Evolutionary conservation across 2,113 vertebrate genomes (phyloP).

Genomic region (Lepisosteus osseus): DNA sequence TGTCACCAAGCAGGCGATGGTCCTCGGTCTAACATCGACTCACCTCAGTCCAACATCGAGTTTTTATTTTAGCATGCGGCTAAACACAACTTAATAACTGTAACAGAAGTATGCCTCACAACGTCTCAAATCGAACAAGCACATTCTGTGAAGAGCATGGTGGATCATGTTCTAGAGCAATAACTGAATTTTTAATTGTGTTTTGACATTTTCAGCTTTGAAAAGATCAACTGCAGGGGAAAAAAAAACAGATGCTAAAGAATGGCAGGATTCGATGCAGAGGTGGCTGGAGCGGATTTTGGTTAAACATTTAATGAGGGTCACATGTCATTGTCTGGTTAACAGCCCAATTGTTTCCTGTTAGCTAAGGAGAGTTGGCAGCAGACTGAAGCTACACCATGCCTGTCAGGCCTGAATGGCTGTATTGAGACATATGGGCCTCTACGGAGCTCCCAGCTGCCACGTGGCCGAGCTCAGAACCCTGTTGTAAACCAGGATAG

Average conservation of each 20-base stretch:
- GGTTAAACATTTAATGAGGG: constrained; percentile 59
- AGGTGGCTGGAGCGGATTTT: constrained; percentile 46
- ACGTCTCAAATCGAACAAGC: too few relatives aligned
- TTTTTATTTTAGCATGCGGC: too few relatives aligned
- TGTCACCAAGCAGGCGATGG: too few relatives aligned
- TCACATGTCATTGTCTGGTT: constrained; percentile 60
- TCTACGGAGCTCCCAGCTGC: constrained; percentile 43
- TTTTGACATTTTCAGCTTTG: constrained; percentile 23
- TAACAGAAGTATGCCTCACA: too few relatives aligned
- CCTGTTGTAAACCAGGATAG: constrained; percentile 55
- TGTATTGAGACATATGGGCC: constrained; percentile 56
- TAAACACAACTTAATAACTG: too few relatives aligned
- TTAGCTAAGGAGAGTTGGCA: constrained; percentile 50
- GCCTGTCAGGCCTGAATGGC: constrained; percentile 44
- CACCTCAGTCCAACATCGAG: too few relatives aligned
- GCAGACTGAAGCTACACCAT: constrained; percentile 57
- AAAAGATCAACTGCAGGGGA: constrained; percentile 53
- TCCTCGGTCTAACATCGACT: too few relatives aligned
- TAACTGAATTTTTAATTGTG: too few relatives aligned
- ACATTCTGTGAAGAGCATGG: too few relatives aligned
- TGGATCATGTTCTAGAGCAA: too few relatives aligned
- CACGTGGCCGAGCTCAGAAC: constrained; percentile 45
- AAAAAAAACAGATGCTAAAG: constrained; percentile 23
- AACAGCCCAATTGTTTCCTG: constrained; percentile 33
- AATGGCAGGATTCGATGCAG: constrained; percentile 35